Base-by-base conservation (phyloP, 2,888 invertebrate species). In the Eumerus sabulonum region DNA sequence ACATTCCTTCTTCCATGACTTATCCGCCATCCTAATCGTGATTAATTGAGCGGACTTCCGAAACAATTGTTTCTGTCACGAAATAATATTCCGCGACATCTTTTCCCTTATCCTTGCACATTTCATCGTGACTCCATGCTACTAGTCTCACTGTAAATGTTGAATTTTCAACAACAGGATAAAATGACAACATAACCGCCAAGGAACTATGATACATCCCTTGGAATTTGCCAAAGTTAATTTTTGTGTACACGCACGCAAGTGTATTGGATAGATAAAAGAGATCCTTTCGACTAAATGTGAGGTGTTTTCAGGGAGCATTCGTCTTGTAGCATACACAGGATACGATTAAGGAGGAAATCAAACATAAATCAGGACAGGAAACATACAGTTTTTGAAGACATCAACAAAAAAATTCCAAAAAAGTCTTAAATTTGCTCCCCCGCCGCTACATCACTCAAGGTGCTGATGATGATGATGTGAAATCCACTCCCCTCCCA, bases 31-130 rank as follows among this genome's bases (percentile, higher is more conserved):
- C 36, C 44, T 62, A 40, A 45, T 51, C 56, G 42, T 60, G 73
- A 73, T 62, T 74, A 57, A 74, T 68, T 74, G 63, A 56, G 12
- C 27, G 68, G 63, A 63, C 63, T 74, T 74, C 54, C 57, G 44
- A 62, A 56, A 63, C 68, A 63, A 63, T 63, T 74, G 73, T 74
- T 62, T 67, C 50, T 74, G 56, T 67, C 68, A 53, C 9, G 56
- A 51, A 40, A 74, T 50, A 71, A 47, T 56, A 59, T 66, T 53
- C 47, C 38, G 47, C 27, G 27, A 27, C 27, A 27, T 27, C 27
- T 7, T 27, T 7, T 2, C 27, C 27, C 27, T 4, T 7, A 7
- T 27, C 7, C 27, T 2, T 27, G 27, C 7, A 7, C 27, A 27
- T 27, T 27, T 27, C 27, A 7, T 7, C 27, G 27, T 2, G 3